Evolutionary conservation across 2,113 vertebrate genomes (phyloP).

Genomic region (Alaudala cheleensis): DNA sequence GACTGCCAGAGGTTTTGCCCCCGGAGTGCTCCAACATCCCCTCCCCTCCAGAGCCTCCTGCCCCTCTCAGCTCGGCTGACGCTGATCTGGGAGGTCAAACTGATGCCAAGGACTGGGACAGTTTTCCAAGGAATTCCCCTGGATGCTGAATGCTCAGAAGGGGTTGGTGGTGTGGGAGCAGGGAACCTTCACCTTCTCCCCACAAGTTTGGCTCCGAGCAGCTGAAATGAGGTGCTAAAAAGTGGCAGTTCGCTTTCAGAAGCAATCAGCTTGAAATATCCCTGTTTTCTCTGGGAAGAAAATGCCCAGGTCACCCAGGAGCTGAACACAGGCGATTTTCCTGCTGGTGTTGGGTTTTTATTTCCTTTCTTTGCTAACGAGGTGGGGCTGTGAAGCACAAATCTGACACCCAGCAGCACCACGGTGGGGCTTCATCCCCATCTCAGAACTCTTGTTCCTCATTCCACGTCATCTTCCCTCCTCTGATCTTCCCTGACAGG

Average conservation of each 20-base stretch:
- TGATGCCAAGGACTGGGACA: neutral
- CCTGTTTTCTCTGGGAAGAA: neutral
- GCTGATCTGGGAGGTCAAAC: rapidly evolving
- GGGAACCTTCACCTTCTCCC: neutral
- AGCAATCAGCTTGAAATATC: neutral
- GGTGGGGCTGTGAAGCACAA: neutral
- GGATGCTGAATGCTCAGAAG: neutral
- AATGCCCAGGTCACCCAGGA: neutral
- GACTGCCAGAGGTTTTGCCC: rapidly evolving
- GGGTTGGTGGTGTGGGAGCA: neutral
- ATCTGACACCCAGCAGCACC: neutral
- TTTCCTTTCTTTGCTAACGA: neutral
- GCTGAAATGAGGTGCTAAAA: neutral
- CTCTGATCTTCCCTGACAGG: neutral
- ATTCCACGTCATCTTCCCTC: neutral
- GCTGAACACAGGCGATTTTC: neutral
- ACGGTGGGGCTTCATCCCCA: neutral
- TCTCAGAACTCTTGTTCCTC: neutral
- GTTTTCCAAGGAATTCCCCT: no score
- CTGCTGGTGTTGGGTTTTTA: rapidly evolving
- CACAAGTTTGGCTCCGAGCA: neutral
- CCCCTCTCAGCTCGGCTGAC: rapidly evolving
- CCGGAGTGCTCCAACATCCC: rapidly evolving
- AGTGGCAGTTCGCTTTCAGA: neutral
- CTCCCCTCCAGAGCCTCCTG: rapidly evolving